Base-by-base conservation (phyloP, 2,113 vertebrate genomes). In the Indicator maculatus region DNA sequence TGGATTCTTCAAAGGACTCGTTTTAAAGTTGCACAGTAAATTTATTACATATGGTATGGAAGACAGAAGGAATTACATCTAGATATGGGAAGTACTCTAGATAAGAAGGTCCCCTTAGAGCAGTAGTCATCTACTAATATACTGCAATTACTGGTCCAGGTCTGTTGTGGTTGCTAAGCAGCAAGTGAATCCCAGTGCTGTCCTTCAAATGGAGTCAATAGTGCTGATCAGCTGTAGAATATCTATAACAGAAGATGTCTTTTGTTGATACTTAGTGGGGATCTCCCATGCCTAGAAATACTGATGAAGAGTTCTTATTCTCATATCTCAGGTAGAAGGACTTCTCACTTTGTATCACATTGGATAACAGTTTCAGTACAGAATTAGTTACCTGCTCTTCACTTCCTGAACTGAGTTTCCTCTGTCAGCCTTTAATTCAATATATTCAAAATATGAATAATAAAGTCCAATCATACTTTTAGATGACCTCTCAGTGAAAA, bases 31-130 rank as follows among this genome's bases (percentile, higher is more conserved):
- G 31, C 4, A 30, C 4, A 53, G 44, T 47, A 15, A 21, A 47
- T 58, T 19, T 85, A 85, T 72, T 60, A 75, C 67, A 67, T 31
- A 31, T 33, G 75, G 47, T 85, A 28, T 38, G 71, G 61, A 82
- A 82, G 66, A 50, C 74, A 88, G 79, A 79, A 44, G 66, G 93
- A 93, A 89, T 94, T 88, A 75, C 53, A 47, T 83, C 44, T 71
- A 91, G 85, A 52, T 87, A 64, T 2, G 56, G 44, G 85, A 69
- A 91, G 45, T 60, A 38, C 11, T 84, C 4, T 39, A 60, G 74
- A 52, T 85, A 56, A 58, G 67, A 44, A 55, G 69, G 26, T 82
- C 74, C 41, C 66, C 70, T 75, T n/a, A 1, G 66, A 87, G 90
- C 66, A 33, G 5, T 36, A 50, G 72, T 45, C 19, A 10, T 2